A percentile compares a stretch with the other conserved stretches of the same genome.
These are phyloP conservation scores for Glaucidium brasilianum DNA, from an alignment of 2,113 vertebrate genomes.

Conservation along the genomic window DNA sequence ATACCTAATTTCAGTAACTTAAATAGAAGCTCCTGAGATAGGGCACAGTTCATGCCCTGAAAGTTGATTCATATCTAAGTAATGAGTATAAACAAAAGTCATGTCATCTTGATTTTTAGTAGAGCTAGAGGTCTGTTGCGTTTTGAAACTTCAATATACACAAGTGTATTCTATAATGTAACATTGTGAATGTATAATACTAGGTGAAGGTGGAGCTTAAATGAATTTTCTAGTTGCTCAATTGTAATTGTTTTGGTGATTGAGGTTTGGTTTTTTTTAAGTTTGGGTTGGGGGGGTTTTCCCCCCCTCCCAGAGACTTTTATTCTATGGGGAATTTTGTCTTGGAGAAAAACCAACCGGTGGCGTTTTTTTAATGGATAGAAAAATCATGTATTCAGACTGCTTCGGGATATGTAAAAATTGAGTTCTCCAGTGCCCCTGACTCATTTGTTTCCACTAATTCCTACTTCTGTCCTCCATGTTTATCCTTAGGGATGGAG, in stretches of 20 bases:
- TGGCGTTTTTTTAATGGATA: background rate
- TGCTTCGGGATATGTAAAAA: background rate
- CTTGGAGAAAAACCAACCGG: background rate
- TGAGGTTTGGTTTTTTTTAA: background rate
- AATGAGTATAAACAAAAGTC: background rate
- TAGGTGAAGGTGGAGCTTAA: background rate
- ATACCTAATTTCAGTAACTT: background rate
- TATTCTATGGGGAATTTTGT: background rate
- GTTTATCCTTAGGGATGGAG: background rate
- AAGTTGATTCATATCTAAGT: slow-evolving; percentile 3
- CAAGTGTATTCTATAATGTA: background rate
- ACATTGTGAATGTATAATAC: background rate
- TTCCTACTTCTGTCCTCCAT: background rate
- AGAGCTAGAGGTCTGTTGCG: background rate
- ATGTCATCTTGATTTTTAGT: background rate
- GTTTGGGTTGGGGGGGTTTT: background rate
- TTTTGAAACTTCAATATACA: background rate
- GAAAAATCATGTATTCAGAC: background rate
- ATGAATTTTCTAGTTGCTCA: background rate
- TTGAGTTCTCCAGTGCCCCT: background rate
- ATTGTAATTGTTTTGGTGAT: background rate
- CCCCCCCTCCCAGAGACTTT: rapidly evolving
- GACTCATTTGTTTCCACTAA: background rate
- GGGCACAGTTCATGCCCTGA: background rate
- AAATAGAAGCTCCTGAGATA: background rate